A percentile compares a stretch with the other conserved stretches of the same genome.
Conservation (phyloP, 1,140 invertebrate genomes). For the Apolygus lucorum region DNA sequence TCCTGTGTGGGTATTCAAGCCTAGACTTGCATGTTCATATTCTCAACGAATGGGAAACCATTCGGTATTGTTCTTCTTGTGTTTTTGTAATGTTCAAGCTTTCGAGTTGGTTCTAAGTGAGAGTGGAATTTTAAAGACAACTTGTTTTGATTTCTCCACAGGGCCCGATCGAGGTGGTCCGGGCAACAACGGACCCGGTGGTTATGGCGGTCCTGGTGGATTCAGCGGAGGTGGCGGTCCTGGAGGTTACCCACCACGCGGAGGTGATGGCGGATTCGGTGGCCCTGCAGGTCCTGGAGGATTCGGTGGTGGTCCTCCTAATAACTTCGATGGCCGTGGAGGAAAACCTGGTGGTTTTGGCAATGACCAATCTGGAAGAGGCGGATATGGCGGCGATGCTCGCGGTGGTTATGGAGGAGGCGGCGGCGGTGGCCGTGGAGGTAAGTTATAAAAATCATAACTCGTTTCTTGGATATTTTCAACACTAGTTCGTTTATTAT, state of each 20-base stretch:
- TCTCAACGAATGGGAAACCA: too few relatives aligned
- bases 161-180: background rate
- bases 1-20: too few relatives aligned
- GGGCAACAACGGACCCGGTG: background rate
- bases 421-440: background rate
- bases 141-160: too few relatives aligned
- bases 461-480: background rate
- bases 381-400: background rate
- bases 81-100: too few relatives aligned
- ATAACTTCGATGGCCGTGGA: background rate
- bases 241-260: background rate
- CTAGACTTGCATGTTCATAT: too few relatives aligned
- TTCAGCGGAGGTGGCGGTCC: background rate
- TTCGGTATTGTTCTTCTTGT: too few relatives aligned
- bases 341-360: background rate
- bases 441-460: background rate
- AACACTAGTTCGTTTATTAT: background rate
- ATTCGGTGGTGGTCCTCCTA: background rate
- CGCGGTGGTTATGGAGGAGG: too few relatives aligned
- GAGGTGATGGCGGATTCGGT: background rate
- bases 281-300: background rate
- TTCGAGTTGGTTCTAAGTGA: too few relatives aligned
- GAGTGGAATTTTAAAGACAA: too few relatives aligned
- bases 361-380: background rate
- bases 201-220: conserved; percentile 13